Base-by-base conservation (phyloP, 2,113 vertebrate genomes). In the Pholis gunnellus region DNA sequence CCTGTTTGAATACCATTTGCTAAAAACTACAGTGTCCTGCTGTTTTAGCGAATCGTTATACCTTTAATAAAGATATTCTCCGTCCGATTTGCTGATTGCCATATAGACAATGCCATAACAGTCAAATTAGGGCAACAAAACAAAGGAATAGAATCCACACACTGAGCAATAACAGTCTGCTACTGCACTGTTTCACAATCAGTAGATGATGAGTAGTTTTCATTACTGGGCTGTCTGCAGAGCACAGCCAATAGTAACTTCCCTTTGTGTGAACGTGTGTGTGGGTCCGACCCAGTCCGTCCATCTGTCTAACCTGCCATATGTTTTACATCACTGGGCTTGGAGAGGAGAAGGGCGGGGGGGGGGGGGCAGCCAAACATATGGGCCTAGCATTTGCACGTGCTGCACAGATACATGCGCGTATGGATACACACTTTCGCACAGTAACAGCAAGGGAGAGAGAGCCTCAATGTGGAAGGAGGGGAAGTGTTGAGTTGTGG, bases 301-400 rank as follows among this genome's bases (percentile, higher is more conserved):
- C 81, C 83, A 71, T 78, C 75, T 82, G 80, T 87, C 73, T 79
- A 78, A 80, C 82, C 81, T 61, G 72, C 86, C 91, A 92, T 90
- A 82, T 93, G 92, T 87, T 93, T 93, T 63, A 83, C 72, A 94
- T 94, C 87, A 91, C 31, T 31, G 68, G 64, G 61, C 57, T 59
- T 36, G 42, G 42, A 69, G 68, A 86, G 73, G 29, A 59, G 36
- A 74, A 38, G 52, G 7, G 52, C 6, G 61, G 9, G 60, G 42
- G 68, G 70, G 78, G 73, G 40, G 68, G 57, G 46, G 4, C 60
- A n/a, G 77, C 57, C 79, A 86, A 85, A 88, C 75, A 68, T 75
- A 73, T 59, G 74, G 66, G 75, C 69, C 74, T 68, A 75, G 80
- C 22, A 20, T 72, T 67, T 38, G 38, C 82, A 78, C 9, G 25